phyloP scores from a whole-genome alignment of 2,888 invertebrate species.

The Stenotaenia linearis region DNA sequence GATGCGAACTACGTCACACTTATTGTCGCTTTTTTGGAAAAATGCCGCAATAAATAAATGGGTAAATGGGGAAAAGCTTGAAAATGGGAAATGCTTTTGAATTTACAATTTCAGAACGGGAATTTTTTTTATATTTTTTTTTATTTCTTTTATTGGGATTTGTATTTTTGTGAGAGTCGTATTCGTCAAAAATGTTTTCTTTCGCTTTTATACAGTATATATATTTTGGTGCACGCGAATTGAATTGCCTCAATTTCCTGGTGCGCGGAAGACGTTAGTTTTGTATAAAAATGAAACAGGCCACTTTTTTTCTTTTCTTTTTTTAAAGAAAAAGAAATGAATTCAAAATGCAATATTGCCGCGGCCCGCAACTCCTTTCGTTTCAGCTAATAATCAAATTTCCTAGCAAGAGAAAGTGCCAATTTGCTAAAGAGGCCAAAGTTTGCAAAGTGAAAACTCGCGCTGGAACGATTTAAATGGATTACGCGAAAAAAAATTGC shows the following conservation, averaged over 20 bases:
- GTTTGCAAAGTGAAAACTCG: not conserved
- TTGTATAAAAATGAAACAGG: conserved; percentile 8
- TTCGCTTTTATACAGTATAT: not conserved
- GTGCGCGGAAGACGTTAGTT: conserved; percentile 11
- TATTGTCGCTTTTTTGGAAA: not conserved
- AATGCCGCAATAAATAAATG: not conserved
- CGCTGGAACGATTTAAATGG: not conserved
- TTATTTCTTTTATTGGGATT: not conserved
- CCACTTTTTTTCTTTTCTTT: not conserved
- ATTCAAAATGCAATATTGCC: conserved; percentile 14
- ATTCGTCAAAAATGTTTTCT: conserved; percentile 1
- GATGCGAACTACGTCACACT: not conserved
- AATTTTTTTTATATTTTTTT: not conserved
- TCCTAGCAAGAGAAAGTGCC: not conserved
- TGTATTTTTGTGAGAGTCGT: not conserved
- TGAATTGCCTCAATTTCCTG: conserved; percentile 19
- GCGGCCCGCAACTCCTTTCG: not conserved
- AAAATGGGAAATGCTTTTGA: not conserved
- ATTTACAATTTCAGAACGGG: not conserved
- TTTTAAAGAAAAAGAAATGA: not conserved
- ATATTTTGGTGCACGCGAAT: not conserved
- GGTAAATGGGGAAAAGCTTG: not conserved
- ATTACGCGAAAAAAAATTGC: not conserved
- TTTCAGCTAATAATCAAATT: conserved; percentile 10
- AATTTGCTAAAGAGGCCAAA: conserved; percentile 7